Percentiles rank a stretch among this genome's conserved stretches.
These are phyloP conservation scores for Oreochromis spilurus DNA, from an alignment of 2,113 vertebrate species.

Conservation along the genomic window DNA sequence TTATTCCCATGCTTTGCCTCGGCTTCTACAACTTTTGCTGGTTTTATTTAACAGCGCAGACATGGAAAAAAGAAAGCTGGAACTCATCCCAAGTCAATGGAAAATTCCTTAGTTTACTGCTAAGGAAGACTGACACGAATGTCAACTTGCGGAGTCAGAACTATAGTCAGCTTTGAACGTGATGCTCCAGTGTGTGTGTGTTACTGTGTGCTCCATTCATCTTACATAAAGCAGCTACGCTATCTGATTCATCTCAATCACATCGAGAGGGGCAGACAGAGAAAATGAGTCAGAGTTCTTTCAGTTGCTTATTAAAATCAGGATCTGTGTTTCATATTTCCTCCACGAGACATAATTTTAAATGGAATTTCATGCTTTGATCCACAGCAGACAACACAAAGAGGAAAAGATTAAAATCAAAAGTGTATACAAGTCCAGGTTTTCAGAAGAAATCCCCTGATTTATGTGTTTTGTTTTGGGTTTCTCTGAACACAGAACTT, in stretches of 20 bases:
- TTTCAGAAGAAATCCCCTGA: not conserved
- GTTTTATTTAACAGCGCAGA: not conserved
- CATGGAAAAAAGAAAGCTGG: not conserved
- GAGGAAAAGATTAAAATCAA: not conserved
- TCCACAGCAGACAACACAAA: not conserved
- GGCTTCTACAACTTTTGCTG: not conserved
- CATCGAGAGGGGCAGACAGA: not conserved
- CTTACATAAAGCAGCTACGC: slow-evolving; percentile 34
- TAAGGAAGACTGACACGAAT: slow-evolving; percentile 58
- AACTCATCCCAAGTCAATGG: slow-evolving; percentile 36
- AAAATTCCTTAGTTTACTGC: slow-evolving; percentile 63
- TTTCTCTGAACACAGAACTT: not conserved
- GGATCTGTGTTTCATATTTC: slow-evolving; percentile 24
- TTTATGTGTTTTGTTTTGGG: not conserved
- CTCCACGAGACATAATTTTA: not conserved
- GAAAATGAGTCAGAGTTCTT: slow-evolving; percentile 6
- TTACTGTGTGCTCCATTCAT: not conserved
- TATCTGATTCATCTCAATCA: slow-evolving; percentile 34
- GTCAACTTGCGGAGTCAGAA: slow-evolving; percentile 55
- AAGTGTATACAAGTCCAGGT: not conserved
- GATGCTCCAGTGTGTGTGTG: not conserved
- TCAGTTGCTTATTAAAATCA: not conserved
- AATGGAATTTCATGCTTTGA: not conserved
- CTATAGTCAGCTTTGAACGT: slow-evolving; percentile 6
- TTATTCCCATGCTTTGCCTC: not conserved